Conservation (phyloP, 2,797 vertebrate species). For the Hydrocynus forskahlii region DNA sequence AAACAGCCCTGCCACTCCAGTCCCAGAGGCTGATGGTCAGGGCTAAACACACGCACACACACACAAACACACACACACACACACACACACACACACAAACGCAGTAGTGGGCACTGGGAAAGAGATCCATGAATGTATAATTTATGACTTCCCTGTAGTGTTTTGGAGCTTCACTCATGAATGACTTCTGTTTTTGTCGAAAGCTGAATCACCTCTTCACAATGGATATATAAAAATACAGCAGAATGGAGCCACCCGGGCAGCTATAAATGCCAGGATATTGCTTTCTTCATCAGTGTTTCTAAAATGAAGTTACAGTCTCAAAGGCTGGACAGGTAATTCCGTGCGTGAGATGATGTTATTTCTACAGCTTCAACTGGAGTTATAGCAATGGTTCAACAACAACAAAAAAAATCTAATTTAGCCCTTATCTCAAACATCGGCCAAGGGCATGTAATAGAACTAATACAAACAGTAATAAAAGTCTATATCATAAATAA, state of each 20-base stretch:
- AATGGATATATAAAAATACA: conserved; percentile 2
- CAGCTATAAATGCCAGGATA: background rate
- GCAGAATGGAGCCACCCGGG: background rate
- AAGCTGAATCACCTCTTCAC: conserved; percentile 11
- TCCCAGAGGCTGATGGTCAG: background rate
- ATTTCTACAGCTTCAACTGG: background rate
- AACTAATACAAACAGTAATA: too few species aligned
- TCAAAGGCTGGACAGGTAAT: background rate
- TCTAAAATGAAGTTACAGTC: background rate
- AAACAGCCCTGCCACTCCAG: background rate
- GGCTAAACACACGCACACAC: background rate
- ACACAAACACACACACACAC: background rate
- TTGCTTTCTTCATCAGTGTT: background rate
- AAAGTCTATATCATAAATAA: too few species aligned
- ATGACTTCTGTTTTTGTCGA: conserved; percentile 21
- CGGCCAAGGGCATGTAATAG: too few species aligned
- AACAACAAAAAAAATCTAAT: too few species aligned
- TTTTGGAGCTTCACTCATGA: conserved; percentile 21
- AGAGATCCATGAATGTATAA: conserved; percentile 5
- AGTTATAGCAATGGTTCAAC: background rate
- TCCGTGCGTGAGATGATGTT: background rate
- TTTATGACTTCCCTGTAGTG: conserved; percentile 23
- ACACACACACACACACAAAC: background rate
- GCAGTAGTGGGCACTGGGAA: background rate
- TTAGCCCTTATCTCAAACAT: too few species aligned